These are phyloP conservation scores for Struthidea cinerea DNA, from an alignment of 2,113 vertebrate species.

Conservation along the genomic window DNA sequence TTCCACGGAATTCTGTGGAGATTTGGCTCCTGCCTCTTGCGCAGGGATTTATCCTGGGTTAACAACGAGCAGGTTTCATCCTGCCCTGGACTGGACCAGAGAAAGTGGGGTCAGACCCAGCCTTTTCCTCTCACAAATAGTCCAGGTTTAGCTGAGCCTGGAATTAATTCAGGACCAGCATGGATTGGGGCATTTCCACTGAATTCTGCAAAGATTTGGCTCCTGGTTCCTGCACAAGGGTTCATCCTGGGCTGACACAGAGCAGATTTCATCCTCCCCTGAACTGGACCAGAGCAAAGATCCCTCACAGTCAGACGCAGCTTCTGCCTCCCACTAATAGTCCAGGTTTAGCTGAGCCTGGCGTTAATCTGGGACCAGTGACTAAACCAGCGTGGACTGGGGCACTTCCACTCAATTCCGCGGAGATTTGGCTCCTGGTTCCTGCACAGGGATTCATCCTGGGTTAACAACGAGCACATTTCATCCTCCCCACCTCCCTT, in stretches of 20 bases:
- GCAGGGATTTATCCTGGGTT: not conserved
- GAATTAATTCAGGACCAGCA: not conserved
- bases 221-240: accelerated
- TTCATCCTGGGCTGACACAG: not conserved
- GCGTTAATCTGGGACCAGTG: not conserved
- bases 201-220: not conserved
- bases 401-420: accelerated
- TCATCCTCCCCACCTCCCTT: not conserved
- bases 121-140: not conserved
- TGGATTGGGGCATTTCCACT: not conserved
- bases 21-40: not conserved
- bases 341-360: not conserved
- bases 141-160: not conserved
- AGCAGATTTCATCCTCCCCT: not conserved
- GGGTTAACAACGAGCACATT: not conserved
- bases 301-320: not conserved
- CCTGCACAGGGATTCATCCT: accelerated
- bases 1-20: not conserved
- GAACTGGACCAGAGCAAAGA: not conserved
- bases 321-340: accelerated
- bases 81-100: not conserved
- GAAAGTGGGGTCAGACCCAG: not conserved
- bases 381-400: accelerated
- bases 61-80: not conserved
- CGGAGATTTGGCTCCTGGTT: not conserved